Evolutionary conservation across 1,140 invertebrate species (phyloP), one percentile per base, ranked within the genome.

Genomic region (Ectropis grisescens): DNA sequence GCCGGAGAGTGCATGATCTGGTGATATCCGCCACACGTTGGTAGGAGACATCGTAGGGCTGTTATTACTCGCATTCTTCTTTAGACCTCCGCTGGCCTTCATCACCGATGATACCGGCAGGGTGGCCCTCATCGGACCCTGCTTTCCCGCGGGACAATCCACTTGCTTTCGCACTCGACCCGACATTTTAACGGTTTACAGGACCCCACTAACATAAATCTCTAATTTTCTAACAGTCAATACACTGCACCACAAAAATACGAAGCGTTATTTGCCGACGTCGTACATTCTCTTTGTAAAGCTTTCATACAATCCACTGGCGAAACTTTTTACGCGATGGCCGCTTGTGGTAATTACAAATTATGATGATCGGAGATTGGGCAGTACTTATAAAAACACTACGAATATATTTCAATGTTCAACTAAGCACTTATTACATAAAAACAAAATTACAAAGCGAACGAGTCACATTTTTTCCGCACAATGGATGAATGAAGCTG

Each of bases 71-170:
- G 86, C 82, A 46, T 85, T 88, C 62, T 87, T 87, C 55, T 85
- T 82, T 13, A 87, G 60, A 24, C 78, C 84, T 13, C 82, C 85
- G 50, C 85, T 83, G 53, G 87, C 86, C 50, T 89, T 85, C 52
- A 90, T 82, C 15, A 91, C 82, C 28, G 89, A 90, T 41, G 88
- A 88, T 43, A 91, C 87, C 29, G 90, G 89, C 48, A 91, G 78
- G 29, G 89, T 91, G 24, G 89, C 90, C 66, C 88, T 86, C 86
- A 91, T 87, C 39, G 90, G 89, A 15, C 89, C 89, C 52, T 88
- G 86, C 78, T 90, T 90, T 13, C 85, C 83, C 36, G 84, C 83
- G 41, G 87, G 85, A 62, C 86, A 88, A 55, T 88, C 87, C 41
- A 88, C 88, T 49, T 88, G 88, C 74, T 89, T 89, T 60, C 87